Percentiles rank a stretch among this genome's conserved stretches.
These are phyloP conservation scores for Eremophila alpestris DNA, from an alignment of 2,797 vertebrate genomes.

Conservation along the genomic window DNA sequence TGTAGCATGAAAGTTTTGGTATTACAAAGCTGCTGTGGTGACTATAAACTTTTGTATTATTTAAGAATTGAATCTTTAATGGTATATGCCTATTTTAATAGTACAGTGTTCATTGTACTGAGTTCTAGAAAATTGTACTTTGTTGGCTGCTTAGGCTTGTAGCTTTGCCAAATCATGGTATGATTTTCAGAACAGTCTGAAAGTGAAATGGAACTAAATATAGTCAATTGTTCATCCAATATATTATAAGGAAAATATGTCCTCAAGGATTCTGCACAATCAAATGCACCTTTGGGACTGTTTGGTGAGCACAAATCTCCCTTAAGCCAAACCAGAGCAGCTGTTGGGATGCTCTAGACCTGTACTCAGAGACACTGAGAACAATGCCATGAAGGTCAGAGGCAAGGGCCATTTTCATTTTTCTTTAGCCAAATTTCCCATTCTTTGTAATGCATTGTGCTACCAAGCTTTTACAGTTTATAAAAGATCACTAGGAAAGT, in stretches of 20 bases:
- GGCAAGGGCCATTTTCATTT: neutral
- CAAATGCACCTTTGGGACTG: neutral
- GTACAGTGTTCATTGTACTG: neutral
- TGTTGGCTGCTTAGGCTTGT: neutral
- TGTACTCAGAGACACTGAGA: neutral
- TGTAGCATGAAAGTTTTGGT: neutral
- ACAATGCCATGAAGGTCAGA: neutral
- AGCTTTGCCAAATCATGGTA: neutral
- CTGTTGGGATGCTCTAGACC: neutral
- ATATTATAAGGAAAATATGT: neutral
- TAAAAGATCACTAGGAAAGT: neutral
- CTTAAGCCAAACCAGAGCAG: neutral
- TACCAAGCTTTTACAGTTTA: neutral
- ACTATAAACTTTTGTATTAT: neutral
- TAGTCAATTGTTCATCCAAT: neutral
- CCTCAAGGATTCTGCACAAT: neutral
- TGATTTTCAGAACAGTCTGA: conserved; percentile 2
- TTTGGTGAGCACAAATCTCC: neutral
- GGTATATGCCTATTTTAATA: neutral
- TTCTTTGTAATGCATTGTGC: neutral
- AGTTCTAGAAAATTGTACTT: neutral
- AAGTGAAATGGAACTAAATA: neutral
- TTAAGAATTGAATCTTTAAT: neutral
- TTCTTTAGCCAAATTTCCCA: neutral
- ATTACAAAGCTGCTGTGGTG: neutral